A percentile compares a stretch with the other conserved stretches of the same genome.
Evolutionary conservation across 2,888 invertebrate species (phyloP).

Genomic region (Leucoma salicis): DNA sequence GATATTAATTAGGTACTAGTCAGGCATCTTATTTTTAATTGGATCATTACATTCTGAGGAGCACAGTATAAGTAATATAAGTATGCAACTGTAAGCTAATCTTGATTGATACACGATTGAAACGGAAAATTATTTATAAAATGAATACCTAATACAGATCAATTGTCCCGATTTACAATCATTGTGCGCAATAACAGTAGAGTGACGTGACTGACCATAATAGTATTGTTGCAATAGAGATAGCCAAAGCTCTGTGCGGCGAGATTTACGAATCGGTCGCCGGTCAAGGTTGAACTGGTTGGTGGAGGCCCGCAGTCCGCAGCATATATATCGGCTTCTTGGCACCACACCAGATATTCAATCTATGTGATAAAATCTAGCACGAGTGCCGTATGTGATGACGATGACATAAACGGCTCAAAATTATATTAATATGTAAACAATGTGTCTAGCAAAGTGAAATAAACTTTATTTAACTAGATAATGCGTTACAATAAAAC

Average conservation of each 20-base stretch:
- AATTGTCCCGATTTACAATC: slow-evolving; percentile 16
- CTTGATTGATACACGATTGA: no score
- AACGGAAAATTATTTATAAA: slow-evolving; percentile 1
- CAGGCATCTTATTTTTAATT: no score
- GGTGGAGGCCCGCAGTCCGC: slow-evolving; percentile 69
- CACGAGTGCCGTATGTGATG: slow-evolving; percentile 12
- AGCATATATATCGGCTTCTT: slow-evolving; percentile 50
- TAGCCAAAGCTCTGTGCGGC: slow-evolving; percentile 45
- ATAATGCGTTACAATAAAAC: no score
- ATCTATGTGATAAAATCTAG: slow-evolving; percentile 36
- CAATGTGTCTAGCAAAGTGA: no score
- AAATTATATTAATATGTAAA: no score
- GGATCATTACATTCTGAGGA: no score
- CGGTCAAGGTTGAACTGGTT: slow-evolving; percentile 81
- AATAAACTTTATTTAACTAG: no score
- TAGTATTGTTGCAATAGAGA: slow-evolving; percentile 33
- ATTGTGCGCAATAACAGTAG: slow-evolving; percentile 20
- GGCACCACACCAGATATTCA: slow-evolving; percentile 60
- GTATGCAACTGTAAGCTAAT: no score
- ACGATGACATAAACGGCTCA: slow-evolving; percentile 14
- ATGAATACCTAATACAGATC: slow-evolving; percentile 9
- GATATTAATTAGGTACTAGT: no score
- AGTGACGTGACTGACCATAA: slow-evolving; percentile 24
- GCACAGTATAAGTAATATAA: no score
- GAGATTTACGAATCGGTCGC: slow-evolving; percentile 49